Conservation (phyloP, 2,797 vertebrate genomes). For the Anomalospiza imberbis region DNA sequence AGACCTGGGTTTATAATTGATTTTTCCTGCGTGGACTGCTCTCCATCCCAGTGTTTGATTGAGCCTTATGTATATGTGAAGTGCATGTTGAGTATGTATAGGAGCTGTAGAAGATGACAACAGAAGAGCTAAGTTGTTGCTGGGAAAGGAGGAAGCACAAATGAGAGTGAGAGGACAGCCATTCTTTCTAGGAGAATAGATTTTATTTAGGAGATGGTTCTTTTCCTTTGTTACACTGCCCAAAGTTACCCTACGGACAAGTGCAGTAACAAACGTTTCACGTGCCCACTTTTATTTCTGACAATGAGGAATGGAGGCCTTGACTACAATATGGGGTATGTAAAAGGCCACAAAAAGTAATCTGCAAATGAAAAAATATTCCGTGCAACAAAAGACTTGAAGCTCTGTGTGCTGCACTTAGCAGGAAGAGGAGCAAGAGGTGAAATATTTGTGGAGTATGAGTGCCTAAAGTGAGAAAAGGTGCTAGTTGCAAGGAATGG, state of each 20-base stretch:
- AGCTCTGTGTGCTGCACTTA: background rate
- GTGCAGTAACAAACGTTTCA: background rate
- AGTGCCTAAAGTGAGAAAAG: slow-evolving; percentile 26
- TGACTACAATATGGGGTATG: background rate
- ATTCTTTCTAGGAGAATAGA: background rate
- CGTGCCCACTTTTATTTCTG: background rate
- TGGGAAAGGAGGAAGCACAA: background rate
- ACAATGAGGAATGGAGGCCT: background rate
- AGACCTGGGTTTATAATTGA: slow-evolving; percentile 4
- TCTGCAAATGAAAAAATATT: background rate
- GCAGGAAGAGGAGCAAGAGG: slow-evolving; percentile 15
- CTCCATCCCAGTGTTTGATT: background rate
- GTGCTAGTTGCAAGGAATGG: background rate
- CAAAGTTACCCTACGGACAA: background rate
- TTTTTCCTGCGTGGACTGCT: background rate
- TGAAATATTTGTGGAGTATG: slow-evolving; percentile 12
- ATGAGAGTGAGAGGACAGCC: background rate
- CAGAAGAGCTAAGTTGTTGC: background rate
- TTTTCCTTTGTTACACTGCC: background rate
- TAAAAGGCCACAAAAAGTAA: slow-evolving; percentile 3
- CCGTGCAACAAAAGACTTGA: background rate
- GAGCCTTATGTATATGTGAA: slow-evolving; percentile 19
- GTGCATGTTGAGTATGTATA: background rate
- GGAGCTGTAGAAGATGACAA: background rate
- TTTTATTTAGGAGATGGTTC: background rate